Evolutionary conservation across 2,797 vertebrate species (phyloP), one percentile per base, ranked within the genome.

Genomic region (Meda fulgida): DNA sequence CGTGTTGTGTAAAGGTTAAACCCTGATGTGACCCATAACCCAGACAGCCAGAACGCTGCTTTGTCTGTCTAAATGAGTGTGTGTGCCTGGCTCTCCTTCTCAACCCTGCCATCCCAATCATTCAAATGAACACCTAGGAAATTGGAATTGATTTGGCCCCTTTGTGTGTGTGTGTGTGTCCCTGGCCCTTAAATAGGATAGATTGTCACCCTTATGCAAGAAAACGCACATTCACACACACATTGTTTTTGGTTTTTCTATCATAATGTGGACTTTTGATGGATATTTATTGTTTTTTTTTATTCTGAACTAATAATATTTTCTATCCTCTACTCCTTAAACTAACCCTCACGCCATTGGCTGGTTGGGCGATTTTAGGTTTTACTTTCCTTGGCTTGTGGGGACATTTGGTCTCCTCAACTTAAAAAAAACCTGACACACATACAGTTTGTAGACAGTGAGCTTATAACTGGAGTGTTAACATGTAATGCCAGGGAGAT

Each of bases 1-100:
- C n/a, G 6, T n/a, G 26, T 86, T 87, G 89, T 89, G 81, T 87
- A 88, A 89, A 93, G 89, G 72, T 87, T 91, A 63, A 88, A 88
- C 70, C 70, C 76, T 70, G 77, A 83, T 76, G 60, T 81, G 76
- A 84, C 84, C 84, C 71, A 73, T 77, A 87, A 81, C 72, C 83
- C 53, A 87, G 78, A 84, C 65, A 84, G 29, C 23, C 51, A 84
- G 78, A 77, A 84, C 72, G 19, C 21, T 29, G 69, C 53, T 70
- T 65, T 86, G 76, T 73, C 51, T 86, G 23, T 67, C 13, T 81
- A 80, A 84, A 65, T 86, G 55, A 81, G 72, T 80, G 58, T 73
- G 67, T 85, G 79, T 81, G 46, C 85, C 72, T 67, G 60, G 67
- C 72, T 83, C 80, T 86, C 76, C 48, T 69, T 66, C 70, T 79